Percentiles rank a stretch among this genome's conserved stretches.
Evolutionary conservation across 2,888 invertebrate genomes (phyloP).

Genomic region (Lamellibrachia satsuma): DNA sequence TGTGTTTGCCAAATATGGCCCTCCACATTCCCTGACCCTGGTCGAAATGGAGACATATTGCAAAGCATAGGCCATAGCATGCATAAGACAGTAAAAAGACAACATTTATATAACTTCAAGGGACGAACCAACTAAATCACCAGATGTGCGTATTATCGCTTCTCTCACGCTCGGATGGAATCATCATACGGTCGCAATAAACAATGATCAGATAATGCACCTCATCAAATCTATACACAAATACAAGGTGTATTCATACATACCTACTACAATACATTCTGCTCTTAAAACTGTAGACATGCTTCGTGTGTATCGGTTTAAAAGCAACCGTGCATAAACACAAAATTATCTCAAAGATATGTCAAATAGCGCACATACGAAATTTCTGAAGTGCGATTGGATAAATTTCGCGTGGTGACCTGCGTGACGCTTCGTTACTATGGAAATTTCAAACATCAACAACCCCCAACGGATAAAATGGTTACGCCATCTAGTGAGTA

Average conservation of each 20-base stretch:
- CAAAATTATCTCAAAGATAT: not conserved
- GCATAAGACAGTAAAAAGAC: too few species aligned
- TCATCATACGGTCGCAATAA: not conserved
- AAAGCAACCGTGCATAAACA: not conserved
- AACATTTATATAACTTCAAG: too few species aligned
- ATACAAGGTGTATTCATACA: conserved; percentile 27
- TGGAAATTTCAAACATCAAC: not conserved
- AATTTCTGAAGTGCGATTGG: not conserved
- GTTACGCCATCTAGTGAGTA: not conserved
- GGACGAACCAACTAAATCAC: not conserved
- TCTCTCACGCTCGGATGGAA: not conserved
- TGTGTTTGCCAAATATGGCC: too few species aligned
- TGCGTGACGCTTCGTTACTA: not conserved
- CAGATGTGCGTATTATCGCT: not conserved
- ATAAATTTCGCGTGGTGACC: not conserved
- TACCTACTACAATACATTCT: conserved; percentile 61
- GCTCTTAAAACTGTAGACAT: conserved; percentile 59
- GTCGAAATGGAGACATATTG: too few species aligned
- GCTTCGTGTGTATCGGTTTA: not conserved
- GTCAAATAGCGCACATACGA: not conserved
- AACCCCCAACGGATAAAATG: not conserved
- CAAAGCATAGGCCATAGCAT: too few species aligned
- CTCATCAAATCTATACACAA: not conserved
- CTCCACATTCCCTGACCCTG: too few species aligned
- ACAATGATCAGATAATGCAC: not conserved